Evolutionary conservation across 2,113 vertebrate species (phyloP).

Genomic region (Sceloporus tristichus): DNA sequence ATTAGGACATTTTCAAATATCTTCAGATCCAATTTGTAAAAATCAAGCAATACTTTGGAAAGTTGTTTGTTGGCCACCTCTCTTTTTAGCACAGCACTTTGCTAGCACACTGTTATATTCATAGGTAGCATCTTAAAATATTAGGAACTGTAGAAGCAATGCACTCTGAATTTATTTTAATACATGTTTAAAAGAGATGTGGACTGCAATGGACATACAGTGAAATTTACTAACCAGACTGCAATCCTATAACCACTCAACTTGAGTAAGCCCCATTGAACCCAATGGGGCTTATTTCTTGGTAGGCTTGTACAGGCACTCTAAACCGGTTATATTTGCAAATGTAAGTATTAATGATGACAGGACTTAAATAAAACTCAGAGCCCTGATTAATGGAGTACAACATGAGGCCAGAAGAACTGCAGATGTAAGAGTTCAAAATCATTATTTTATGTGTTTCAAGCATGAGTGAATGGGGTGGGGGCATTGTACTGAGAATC

Average conservation of each 20-base stretch:
- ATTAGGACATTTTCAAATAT: background rate
- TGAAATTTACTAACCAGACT: constrained; percentile 43
- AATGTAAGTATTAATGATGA: constrained; percentile 49
- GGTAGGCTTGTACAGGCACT: background rate
- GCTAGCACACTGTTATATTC: background rate
- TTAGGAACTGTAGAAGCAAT: constrained; percentile 13
- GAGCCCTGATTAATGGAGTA: constrained; percentile 29
- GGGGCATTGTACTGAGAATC: background rate
- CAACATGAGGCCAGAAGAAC: constrained; percentile 41
- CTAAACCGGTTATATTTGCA: constrained; percentile 51
- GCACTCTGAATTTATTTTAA: constrained; percentile 45
- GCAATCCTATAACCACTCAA: background rate
- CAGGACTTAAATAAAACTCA: constrained; percentile 42
- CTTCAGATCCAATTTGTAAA: background rate
- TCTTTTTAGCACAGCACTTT: background rate
- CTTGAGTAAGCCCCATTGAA: background rate
- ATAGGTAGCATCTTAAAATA: constrained; percentile 20
- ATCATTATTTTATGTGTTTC: constrained; percentile 18
- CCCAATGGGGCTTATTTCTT: background rate
- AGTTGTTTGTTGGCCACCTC: constrained; percentile 12
- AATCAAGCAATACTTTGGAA: background rate
- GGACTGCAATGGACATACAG: constrained; percentile 10
- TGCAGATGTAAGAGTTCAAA: constrained; percentile 8
- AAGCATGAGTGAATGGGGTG: background rate
- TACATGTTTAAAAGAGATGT: constrained; percentile 37